phyloP scores from a whole-genome alignment of 2,797 vertebrate genomes.

The Danio tinwini region DNA sequence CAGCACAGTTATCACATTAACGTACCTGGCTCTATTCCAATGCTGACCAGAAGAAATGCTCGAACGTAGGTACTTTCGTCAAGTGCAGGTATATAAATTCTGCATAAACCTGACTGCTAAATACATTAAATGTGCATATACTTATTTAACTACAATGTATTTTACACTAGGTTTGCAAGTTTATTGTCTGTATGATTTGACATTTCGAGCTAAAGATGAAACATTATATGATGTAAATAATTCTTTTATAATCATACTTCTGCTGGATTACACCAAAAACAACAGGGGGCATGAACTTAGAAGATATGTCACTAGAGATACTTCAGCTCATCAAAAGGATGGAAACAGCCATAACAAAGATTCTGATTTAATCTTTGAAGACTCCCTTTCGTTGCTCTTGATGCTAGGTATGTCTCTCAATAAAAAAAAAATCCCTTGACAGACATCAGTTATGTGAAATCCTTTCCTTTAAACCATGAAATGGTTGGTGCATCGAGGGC shows the following conservation, averaged over 20 bases:
- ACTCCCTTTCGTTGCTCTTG: conserved; percentile 1
- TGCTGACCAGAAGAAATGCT: no score
- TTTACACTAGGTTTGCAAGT: no score
- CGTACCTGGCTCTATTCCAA: conserved; percentile 65
- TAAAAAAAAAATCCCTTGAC: conserved; percentile 50
- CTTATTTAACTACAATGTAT: no score
- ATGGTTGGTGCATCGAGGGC: conserved; percentile 65
- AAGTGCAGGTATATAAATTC: background rate
- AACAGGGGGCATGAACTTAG: background rate
- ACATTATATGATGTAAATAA: no score
- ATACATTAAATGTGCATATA: no score
- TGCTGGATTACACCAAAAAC: no score
- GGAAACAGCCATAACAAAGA: background rate
- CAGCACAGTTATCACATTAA: conserved; percentile 72
- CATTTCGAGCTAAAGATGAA: no score
- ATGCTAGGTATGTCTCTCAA: conserved; percentile 49
- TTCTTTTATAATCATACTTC: no score
- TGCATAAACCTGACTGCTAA: no score
- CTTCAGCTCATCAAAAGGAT: conserved; percentile 2
- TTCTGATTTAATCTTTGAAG: conserved; percentile 29
- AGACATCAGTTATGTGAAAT: conserved; percentile 33
- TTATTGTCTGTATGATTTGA: no score
- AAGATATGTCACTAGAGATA: background rate
- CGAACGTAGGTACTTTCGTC: background rate
- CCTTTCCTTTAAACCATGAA: conserved; percentile 33